phyloP scores from a whole-genome alignment of 1,140 invertebrate species.

The Nomia melanderi region DNA sequence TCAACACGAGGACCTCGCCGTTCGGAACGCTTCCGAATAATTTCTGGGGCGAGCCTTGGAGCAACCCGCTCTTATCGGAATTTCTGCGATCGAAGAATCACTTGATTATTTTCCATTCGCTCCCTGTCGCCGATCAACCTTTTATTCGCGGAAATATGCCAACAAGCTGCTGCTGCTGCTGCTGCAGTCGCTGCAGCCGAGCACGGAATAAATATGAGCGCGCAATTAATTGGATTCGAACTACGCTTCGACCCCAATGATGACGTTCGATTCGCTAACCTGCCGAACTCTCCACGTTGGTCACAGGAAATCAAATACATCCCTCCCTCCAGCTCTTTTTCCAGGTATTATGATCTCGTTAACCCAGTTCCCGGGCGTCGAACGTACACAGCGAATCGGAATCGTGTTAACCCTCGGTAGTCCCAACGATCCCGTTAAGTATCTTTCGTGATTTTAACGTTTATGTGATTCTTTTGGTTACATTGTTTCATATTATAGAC shows the following conservation, averaged over 20 bases:
- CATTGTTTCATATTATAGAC: no score
- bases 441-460: no score
- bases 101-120: background rate
- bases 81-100: no score
- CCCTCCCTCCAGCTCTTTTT: background rate
- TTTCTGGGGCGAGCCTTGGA: no score
- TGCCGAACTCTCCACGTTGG: background rate
- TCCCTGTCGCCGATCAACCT: background rate
- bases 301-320: background rate
- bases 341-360: conserved; percentile 14
- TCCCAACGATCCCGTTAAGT: background rate
- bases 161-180: background rate
- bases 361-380: conserved; percentile 13
- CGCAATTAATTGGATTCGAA: background rate
- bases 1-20: no score
- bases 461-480: no score
- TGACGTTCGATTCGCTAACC: conserved; percentile 2
- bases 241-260: background rate
- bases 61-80: no score
- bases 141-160: background rate
- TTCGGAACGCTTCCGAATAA: background rate
- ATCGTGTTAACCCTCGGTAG: background rate
- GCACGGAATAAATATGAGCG: background rate
- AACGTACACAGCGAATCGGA: background rate
- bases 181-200: no score